Base-by-base conservation (phyloP, 2,113 vertebrate genomes). In the Rutilus rutilus region DNA sequence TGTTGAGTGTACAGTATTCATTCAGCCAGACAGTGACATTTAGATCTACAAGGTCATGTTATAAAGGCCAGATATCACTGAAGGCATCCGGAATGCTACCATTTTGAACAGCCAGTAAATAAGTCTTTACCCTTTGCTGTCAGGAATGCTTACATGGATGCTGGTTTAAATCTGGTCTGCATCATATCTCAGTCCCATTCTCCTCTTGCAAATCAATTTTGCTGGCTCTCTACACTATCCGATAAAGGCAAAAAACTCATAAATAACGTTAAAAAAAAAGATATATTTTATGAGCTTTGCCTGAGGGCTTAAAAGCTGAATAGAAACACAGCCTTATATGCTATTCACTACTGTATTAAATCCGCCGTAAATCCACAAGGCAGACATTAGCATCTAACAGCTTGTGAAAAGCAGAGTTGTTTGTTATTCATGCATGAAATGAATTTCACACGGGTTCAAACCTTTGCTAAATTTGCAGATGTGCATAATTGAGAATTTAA, bases 401-500 rank as follows among this genome's bases (percentile, higher is more conserved):
- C 65, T 59, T 73, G 50, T 74, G 65, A 73, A 83, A 83, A 73
- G 82, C 82, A 57, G 67, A 83, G 82, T 69, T 83, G 81, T 73
- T 74, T 83, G 82, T 73, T 30, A 83, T 74, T 84, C 62, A 67
- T 71, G 50, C 82, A 79, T 69, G 75, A 78, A 79, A 67, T 67
- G 45, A 83, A 83, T 83, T 73, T 83, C 81, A 83, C 81, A 57
- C 21, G 67, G 81, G 81, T 83, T 83, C 65, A 73, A 73, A 73
- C 67, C 81, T 83, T 83, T 83, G 65, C 65, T 42, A 73, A 83
- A 73, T 73, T 54, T 57, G 67, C 81, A 83, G 67, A 71, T 83
- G 81, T 73, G 81, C 33, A 73, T 83, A 83, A 83, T 83, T 83
- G 81, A 42, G 81, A 83, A 83, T 83, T 83, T 83, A 83, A 23